Evolutionary conservation across 2,797 vertebrate genomes (phyloP), one percentile per base, ranked within the genome.

Genomic region (Notolepis coatsorum): DNA sequence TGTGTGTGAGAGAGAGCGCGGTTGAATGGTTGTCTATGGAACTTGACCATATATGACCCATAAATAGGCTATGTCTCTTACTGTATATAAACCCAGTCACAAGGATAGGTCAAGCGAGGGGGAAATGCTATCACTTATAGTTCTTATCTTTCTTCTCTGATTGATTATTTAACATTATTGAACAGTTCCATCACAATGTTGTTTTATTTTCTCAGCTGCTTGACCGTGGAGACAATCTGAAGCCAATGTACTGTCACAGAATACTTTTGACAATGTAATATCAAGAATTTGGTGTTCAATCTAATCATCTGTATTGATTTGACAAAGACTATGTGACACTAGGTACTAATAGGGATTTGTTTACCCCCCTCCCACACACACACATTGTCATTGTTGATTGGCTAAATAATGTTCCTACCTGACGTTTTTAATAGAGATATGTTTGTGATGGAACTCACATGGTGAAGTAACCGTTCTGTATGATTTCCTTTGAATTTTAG

Each of bases 211-310:
- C 67, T 81, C 79, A 60, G 83, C 87, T 87, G 80, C 80, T 88
- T 73, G 78, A 86, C 85, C 80, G 80, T 83, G 87, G 84, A 85
- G 84, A 88, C 87, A 88, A 90, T 90, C 86, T 75, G 52, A 51
- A 76, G 67, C 71, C 18, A 18, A 45, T 79, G 80, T 75, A 61
- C 58, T 43, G 45, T 80, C 73, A 64, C 38, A 3, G 37, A n/a
- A 33, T 49, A 46, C 33, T 76, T 75, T 79, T 48, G 33, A 24
- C 61, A 38, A 60, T 37, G 37, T 38, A 74, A 45, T 42, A 66
- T 55, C 61, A 46, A 66, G 60, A 68, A 27, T 35, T 58, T 37
- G 45, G 28, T 54, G 55, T 64, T 27, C 49, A 28, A 50, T 79
- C 48, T 27, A 27, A 21, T 68, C 68, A 35, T 69, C 52, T 59